A percentile compares a stretch with the other conserved stretches of the same genome.
phyloP scores from a whole-genome alignment of 2,797 vertebrate genomes.

The Pachyuromys duprasi region DNA sequence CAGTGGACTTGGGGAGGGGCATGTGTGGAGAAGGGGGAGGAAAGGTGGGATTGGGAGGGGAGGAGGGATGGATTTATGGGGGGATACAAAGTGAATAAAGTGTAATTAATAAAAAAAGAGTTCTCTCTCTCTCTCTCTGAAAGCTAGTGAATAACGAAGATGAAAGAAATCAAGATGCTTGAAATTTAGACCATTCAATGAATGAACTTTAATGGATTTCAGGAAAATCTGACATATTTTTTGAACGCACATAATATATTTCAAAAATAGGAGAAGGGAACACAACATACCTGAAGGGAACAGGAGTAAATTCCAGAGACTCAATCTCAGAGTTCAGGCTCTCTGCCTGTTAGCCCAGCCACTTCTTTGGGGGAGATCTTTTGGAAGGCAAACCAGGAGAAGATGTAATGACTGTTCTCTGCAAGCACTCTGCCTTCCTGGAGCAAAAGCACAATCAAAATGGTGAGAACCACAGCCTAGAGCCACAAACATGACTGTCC shows the following conservation, averaged over 20 bases:
- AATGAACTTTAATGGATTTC: slow-evolving; percentile 26
- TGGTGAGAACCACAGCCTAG: neutral
- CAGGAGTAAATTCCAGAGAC: slow-evolving; percentile 53
- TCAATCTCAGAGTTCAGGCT: neutral
- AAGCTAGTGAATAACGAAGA: slow-evolving; percentile 29
- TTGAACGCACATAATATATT: neutral
- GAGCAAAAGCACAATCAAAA: slow-evolving; percentile 8
- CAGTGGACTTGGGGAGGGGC: too few relatives aligned
- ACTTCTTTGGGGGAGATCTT: slow-evolving; percentile 41
- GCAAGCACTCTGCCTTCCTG: neutral
- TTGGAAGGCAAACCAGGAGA: slow-evolving; percentile 31
- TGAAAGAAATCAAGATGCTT: neutral
- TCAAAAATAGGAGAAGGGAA: slow-evolving; percentile 30
- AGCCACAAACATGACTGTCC: neutral
- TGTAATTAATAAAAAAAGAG: too few relatives aligned
- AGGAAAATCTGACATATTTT: slow-evolving; percentile 54
- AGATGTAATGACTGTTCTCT: neutral
- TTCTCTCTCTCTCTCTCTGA: neutral
- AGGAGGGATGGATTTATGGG: too few relatives aligned
- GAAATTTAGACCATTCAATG: slow-evolving; percentile 17
- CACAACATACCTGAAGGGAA: slow-evolving; percentile 1
- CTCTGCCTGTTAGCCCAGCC: slow-evolving; percentile 25
- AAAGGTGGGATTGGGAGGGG: too few relatives aligned
- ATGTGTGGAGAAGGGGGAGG: too few relatives aligned
- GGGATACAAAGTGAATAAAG: too few relatives aligned